These are phyloP conservation scores for Peromyscus maniculatus DNA, from an alignment of 2,113 vertebrate species.

Conservation along the genomic window DNA sequence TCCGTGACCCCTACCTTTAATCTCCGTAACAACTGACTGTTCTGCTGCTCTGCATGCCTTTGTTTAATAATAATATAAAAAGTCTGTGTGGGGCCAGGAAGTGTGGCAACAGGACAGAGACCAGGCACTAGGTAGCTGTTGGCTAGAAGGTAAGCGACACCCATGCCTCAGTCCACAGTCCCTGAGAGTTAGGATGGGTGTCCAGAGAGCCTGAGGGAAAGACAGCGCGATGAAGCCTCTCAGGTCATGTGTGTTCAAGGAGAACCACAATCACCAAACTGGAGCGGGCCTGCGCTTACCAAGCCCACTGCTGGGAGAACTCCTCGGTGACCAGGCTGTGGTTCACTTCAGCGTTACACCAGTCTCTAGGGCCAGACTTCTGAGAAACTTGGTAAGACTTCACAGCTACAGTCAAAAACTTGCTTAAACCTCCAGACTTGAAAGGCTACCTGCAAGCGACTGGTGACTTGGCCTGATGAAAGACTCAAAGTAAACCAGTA, in stretches of 20 bases:
- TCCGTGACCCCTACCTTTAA: slow-evolving; percentile 86
- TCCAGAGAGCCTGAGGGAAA: neutral
- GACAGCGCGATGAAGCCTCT: neutral
- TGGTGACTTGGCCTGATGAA: neutral
- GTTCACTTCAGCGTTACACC: neutral
- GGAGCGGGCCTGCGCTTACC: neutral
- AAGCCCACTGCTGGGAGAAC: neutral
- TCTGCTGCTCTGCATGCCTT: slow-evolving; percentile 56
- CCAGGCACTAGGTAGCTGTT: accelerated
- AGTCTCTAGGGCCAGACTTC: neutral
- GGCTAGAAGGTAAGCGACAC: neutral
- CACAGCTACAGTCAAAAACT: neutral
- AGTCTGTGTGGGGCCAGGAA: neutral
- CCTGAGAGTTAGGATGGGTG: neutral
- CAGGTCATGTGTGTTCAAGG: neutral
- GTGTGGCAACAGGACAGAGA: neutral
- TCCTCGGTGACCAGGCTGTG: neutral
- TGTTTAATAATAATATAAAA: slow-evolving; percentile 59
- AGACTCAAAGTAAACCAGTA: neutral
- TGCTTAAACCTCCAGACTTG: slow-evolving; percentile 3
- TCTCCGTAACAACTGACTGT: slow-evolving; percentile 79
- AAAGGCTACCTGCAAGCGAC: neutral
- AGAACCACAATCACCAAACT: neutral
- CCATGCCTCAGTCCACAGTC: neutral
- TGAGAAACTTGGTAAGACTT: neutral